phyloP scores from a whole-genome alignment of 2,888 invertebrate genomes.

The Catocala fraxini region DNA sequence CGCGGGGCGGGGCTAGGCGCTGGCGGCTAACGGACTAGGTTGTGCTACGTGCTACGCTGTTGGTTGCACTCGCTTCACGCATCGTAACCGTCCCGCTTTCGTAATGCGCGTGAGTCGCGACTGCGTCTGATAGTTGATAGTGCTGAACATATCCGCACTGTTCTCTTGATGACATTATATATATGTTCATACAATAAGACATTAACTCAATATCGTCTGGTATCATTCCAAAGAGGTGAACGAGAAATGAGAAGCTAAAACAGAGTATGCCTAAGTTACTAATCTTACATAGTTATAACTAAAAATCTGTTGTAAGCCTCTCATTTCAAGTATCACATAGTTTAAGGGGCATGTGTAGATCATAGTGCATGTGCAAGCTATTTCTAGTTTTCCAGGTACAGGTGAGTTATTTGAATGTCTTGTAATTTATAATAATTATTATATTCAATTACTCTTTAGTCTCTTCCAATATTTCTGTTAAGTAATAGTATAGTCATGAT shows the following conservation, averaged over 20 bases:
- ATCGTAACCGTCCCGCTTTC: constrained; percentile 45
- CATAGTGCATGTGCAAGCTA: constrained; percentile 25
- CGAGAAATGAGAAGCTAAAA: constrained; percentile 27
- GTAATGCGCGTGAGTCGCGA: constrained; percentile 13
- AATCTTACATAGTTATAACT: no score
- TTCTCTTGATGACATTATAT: constrained; percentile 32
- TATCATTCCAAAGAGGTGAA: constrained; percentile 21
- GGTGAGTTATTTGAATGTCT: constrained; percentile 39
- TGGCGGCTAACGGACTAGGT: constrained; percentile 19
- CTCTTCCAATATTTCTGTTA: constrained; percentile 22
- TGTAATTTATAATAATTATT: constrained; percentile 20
- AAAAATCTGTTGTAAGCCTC: constrained; percentile 11
- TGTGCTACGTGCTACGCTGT: constrained; percentile 38
- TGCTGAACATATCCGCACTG: constrained; percentile 20
- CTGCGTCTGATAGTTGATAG: constrained; percentile 36
- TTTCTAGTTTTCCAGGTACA: constrained; percentile 31
- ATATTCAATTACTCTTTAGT: constrained; percentile 16
- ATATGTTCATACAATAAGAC: constrained; percentile 18
- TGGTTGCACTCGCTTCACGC: constrained; percentile 56
- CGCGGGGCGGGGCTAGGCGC: constrained; percentile 7
- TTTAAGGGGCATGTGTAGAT: constrained; percentile 11
- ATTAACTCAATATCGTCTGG: constrained; percentile 27
- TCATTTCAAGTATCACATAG: constrained; percentile 20
- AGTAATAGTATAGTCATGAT: constrained; percentile 28
- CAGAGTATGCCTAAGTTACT: background rate